These are phyloP conservation scores for Asarcornis scutulata DNA, from an alignment of 2,113 vertebrate genomes.

Conservation along the genomic window DNA sequence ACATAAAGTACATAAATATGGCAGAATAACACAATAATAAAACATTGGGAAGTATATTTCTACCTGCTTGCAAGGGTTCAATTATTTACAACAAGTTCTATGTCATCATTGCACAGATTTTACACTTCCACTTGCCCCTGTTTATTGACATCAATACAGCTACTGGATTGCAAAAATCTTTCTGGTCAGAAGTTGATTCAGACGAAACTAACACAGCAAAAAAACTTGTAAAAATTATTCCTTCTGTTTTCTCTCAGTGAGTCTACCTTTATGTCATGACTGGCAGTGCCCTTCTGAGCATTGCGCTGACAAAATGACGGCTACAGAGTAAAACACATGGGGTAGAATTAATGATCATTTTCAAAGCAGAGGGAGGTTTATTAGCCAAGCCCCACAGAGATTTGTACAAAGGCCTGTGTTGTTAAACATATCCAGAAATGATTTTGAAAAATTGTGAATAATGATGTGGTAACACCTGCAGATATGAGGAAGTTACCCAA, in stretches of 20 bases:
- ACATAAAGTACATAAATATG: neutral
- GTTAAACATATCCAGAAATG: neutral
- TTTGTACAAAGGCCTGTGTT: neutral
- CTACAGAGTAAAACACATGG: neutral
- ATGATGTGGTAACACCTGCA: neutral
- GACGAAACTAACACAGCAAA: neutral
- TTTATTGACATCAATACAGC: neutral
- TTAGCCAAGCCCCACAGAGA: neutral
- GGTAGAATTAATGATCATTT: neutral
- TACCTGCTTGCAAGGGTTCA: neutral
- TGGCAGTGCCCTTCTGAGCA: neutral
- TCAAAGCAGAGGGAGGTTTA: neutral
- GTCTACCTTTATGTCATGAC: accelerated
- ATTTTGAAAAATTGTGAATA: neutral
- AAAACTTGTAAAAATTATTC: neutral
- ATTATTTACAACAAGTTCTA: neutral
- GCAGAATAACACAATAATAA: neutral
- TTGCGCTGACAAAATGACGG: neutral
- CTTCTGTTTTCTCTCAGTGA: neutral
- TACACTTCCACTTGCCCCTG: neutral
- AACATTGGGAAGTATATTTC: neutral
- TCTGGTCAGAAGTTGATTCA: neutral
- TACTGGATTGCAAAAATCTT: neutral
- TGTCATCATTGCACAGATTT: neutral
- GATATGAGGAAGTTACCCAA: neutral